phyloP scores from a whole-genome alignment of 2,113 vertebrate genomes.

The Xiphophorus hellerii region DNA sequence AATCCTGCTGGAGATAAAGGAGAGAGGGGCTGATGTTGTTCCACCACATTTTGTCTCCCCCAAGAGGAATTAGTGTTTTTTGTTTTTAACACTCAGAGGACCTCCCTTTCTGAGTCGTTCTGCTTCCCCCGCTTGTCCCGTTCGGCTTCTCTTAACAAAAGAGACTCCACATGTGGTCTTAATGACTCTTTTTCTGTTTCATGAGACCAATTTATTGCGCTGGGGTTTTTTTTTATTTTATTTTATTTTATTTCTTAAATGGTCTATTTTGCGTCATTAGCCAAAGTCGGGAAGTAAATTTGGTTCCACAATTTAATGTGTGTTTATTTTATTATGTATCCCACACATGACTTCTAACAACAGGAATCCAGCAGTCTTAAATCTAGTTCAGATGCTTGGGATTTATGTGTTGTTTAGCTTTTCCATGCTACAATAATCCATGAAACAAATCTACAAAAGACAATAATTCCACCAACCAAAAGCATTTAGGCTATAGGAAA shows the following conservation, averaged over 20 bases:
- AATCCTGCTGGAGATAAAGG: constrained; percentile 23
- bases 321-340: constrained; percentile 66
- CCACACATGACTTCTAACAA: constrained; percentile 43
- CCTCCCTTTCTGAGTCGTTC: constrained; percentile 41
- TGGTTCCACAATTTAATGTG: constrained; percentile 40
- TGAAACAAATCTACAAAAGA: constrained; percentile 55
- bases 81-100: constrained; percentile 35
- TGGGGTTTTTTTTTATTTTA: constrained; percentile 28
- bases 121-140: constrained; percentile 37
- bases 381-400: constrained; percentile 53
- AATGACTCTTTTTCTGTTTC: constrained; percentile 54
- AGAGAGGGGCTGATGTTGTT: constrained; percentile 33
- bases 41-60: constrained; percentile 72
- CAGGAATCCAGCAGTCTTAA: constrained; percentile 40
- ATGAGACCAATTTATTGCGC: constrained; percentile 25
- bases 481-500: constrained; percentile 54
- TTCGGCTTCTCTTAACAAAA: constrained; percentile 54
- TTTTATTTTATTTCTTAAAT: background rate
- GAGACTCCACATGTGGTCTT: constrained; percentile 62
- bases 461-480: constrained; percentile 41
- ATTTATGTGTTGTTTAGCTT: constrained; percentile 55
- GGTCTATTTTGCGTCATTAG: constrained; percentile 58
- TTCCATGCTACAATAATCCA: constrained; percentile 52
- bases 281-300: constrained; percentile 52
- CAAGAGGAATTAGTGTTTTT: constrained; percentile 61